These are phyloP conservation scores for Climacteris rufus DNA, from an alignment of 2,113 vertebrate species.

Conservation along the genomic window DNA sequence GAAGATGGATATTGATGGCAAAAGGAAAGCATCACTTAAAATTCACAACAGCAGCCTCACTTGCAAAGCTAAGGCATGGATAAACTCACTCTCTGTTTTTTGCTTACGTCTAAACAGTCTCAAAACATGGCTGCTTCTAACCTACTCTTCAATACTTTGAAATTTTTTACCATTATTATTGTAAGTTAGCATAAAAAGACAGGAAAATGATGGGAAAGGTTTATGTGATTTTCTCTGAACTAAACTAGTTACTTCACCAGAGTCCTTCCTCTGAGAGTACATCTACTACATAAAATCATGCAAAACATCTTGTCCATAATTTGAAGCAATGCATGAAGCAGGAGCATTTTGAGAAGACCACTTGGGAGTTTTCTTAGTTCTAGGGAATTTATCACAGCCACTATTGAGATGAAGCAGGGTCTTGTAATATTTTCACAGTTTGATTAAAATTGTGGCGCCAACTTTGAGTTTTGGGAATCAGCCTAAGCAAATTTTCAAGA, in stretches of 20 bases:
- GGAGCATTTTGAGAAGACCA: not conserved
- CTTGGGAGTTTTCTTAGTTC: not conserved
- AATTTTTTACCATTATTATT: not conserved
- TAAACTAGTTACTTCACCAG: constrained; percentile 1
- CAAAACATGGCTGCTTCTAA: not conserved
- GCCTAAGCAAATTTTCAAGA: constrained; percentile 25
- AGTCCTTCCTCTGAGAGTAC: not conserved
- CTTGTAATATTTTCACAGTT: not conserved
- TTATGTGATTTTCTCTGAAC: constrained; percentile 34
- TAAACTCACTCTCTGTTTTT: not conserved
- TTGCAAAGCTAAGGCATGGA: not conserved
- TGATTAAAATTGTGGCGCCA: not conserved
- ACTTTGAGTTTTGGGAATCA: not conserved
- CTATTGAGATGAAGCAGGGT: not conserved
- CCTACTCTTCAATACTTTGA: not conserved
- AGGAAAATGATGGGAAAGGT: not conserved
- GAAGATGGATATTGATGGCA: not conserved
- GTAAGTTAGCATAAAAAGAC: not conserved
- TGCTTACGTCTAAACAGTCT: not conserved
- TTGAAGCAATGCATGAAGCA: constrained; percentile 19
- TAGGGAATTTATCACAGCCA: not conserved
- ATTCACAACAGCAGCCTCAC: not conserved
- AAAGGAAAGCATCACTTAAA: not conserved
- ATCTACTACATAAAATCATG: not conserved
- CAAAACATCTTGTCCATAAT: not conserved